Percentiles rank a stretch among this genome's conserved stretches.
These are phyloP conservation scores for Amphiura filiformis DNA, from an alignment of 35 echinoderm and acorn worm genomes.

Conservation along the genomic window DNA sequence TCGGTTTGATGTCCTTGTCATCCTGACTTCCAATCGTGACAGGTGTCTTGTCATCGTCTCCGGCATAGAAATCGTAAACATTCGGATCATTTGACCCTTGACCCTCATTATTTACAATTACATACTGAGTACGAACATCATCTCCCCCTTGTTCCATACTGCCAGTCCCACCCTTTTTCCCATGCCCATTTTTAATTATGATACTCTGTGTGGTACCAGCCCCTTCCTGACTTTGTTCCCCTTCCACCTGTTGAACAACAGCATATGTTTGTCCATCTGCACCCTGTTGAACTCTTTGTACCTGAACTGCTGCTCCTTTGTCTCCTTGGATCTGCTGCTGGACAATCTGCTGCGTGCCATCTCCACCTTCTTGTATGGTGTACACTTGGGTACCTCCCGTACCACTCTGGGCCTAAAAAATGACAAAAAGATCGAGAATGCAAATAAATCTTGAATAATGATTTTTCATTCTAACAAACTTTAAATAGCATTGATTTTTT, in stretches of 20 bases:
- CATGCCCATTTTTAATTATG: neutral
- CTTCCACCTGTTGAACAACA: too few species aligned
- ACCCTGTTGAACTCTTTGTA: neutral
- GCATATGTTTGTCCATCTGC: too few species aligned
- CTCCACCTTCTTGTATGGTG: slow-evolving; percentile 59
- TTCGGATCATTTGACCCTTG: slow-evolving; percentile 44
- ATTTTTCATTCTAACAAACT: too few species aligned
- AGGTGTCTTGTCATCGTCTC: slow-evolving; percentile 82
- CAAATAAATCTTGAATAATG: too few species aligned
- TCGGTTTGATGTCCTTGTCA: slow-evolving; percentile 30
- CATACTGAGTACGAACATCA: slow-evolving; percentile 45
- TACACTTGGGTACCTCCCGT: too few species aligned
- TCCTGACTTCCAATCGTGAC: slow-evolving; percentile 49
- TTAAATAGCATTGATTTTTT: too few species aligned
- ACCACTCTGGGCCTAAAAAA: too few species aligned
- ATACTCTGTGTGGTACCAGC: slow-evolving; percentile 20
- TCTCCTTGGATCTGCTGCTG: neutral
- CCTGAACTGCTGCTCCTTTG: neutral
- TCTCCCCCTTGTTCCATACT: slow-evolving; percentile 26
- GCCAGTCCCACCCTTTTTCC: slow-evolving; percentile 20
- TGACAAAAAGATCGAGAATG: too few species aligned
- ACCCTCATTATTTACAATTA: slow-evolving; percentile 52
- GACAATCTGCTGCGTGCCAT: slow-evolving; percentile 30
- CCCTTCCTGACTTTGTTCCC: slow-evolving; percentile 6
- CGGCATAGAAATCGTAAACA: slow-evolving; percentile 98